Percentiles rank a stretch among this genome's conserved stretches.
phyloP scores from a whole-genome alignment of 2,888 invertebrate species.

The Aphodius granarius region DNA sequence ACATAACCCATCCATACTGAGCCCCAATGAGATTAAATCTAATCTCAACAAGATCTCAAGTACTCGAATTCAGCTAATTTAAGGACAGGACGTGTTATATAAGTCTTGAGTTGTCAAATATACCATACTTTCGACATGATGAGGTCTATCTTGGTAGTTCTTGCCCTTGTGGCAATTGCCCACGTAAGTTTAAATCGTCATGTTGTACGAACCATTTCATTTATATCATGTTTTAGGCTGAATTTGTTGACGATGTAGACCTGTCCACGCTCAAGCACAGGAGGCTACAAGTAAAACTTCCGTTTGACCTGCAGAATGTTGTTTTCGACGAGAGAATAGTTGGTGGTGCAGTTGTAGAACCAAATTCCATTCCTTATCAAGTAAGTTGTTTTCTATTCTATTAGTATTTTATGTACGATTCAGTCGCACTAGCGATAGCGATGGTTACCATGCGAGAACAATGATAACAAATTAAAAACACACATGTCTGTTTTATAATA shows the following conservation, averaged over 20 bases:
- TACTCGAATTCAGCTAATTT: not conserved
- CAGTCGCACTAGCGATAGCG: too few species aligned
- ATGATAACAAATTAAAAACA: too few species aligned
- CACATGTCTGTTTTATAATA: too few species aligned
- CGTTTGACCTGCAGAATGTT: not conserved
- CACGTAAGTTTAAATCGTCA: not conserved
- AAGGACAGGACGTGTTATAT: not conserved
- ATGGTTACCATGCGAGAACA: too few species aligned
- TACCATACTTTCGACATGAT: not conserved
- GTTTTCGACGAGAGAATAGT: slow-evolving; percentile 25
- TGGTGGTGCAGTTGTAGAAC: slow-evolving; percentile 35
- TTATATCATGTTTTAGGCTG: slow-evolving; percentile 9
- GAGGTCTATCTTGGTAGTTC: not conserved
- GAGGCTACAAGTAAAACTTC: not conserved
- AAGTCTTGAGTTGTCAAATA: not conserved
- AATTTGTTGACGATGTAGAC: not conserved
- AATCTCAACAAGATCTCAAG: not conserved
- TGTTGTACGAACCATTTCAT: not conserved
- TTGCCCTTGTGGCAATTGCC: not conserved
- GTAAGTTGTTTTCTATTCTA: too few species aligned
- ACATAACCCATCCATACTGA: not conserved
- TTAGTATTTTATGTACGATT: too few species aligned
- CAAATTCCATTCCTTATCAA: slow-evolving; percentile 33
- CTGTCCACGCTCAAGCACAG: not conserved
- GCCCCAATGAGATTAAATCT: not conserved